Evolutionary conservation across 2,888 invertebrate genomes (phyloP).

Genomic region (Drosophila antonietae): DNA sequence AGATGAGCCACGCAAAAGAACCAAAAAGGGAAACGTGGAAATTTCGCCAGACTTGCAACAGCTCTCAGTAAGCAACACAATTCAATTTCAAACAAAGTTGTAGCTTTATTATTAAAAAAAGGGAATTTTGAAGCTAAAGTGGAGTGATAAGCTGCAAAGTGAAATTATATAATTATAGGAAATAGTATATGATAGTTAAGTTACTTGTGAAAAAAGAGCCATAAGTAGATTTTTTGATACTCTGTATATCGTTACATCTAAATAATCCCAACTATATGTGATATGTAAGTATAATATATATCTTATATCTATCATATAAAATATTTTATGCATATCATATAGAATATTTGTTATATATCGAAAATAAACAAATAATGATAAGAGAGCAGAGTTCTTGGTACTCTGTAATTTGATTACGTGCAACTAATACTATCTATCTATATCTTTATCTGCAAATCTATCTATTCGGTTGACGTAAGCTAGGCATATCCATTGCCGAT

Average conservation of each 20-base stretch:
- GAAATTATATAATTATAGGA: no score
- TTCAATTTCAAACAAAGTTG: constrained; percentile 9
- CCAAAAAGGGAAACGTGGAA: constrained; percentile 19
- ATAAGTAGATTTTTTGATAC: background rate
- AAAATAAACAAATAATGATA: background rate
- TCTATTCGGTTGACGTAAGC: no score
- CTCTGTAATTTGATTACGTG: no score
- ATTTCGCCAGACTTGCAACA: constrained; percentile 7
- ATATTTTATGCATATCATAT: no score
- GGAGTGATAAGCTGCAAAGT: background rate
- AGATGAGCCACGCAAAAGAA: constrained; percentile 48
- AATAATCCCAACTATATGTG: background rate
- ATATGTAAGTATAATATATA: background rate
- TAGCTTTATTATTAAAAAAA: background rate
- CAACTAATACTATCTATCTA: no score
- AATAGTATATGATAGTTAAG: background rate
- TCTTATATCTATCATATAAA: background rate
- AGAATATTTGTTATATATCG: background rate
- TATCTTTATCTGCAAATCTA: no score
- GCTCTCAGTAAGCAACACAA: background rate
- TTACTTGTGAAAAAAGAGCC: no score
- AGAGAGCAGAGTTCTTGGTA: no score
- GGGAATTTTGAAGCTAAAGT: background rate
- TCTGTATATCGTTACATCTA: background rate
- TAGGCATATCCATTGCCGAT: no score